Percentiles rank a stretch among this genome's conserved stretches.
phyloP scores from a whole-genome alignment of 1,140 invertebrate genomes.

The Schmidtea mediterranea region DNA sequence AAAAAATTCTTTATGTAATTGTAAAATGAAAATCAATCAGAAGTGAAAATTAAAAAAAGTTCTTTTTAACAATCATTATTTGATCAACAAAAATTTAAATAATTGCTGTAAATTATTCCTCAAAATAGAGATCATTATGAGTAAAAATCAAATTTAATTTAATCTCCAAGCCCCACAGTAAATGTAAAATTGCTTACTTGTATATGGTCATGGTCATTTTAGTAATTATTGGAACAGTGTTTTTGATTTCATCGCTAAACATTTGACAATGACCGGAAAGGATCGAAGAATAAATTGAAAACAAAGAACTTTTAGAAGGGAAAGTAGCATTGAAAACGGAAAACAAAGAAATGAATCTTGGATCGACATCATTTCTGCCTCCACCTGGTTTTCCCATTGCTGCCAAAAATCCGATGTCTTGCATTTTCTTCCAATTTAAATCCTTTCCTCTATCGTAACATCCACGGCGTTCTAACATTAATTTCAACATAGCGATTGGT shows the following conservation, averaged over 20 bases:
- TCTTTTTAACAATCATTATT: too few species aligned
- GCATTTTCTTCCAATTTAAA: conserved; percentile 56
- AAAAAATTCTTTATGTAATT: too few species aligned
- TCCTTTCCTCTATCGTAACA: conserved; percentile 64
- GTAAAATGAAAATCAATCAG: too few species aligned
- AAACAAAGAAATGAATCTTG: conserved; percentile 60
- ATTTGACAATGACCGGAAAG: conserved; percentile 42
- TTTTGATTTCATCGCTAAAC: conserved; percentile 39
- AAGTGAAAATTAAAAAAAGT: too few species aligned
- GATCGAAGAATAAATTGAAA: conserved; percentile 39
- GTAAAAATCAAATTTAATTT: too few species aligned
- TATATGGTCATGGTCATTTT: conserved; percentile 48
- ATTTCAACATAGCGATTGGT: conserved; percentile 57
- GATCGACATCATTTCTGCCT: conserved; percentile 58
- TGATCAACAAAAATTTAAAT: neutral
- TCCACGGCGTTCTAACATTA: conserved; percentile 52
- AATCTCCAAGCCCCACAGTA: too few species aligned
- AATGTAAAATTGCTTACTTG: too few species aligned
- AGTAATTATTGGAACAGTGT: conserved; percentile 37
- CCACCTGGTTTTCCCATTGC: conserved; percentile 44
- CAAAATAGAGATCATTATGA: too few species aligned
- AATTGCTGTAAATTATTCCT: conserved; percentile 25
- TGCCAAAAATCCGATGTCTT: conserved; percentile 38
- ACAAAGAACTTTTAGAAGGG: conserved; percentile 36
- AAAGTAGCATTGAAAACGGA: conserved; percentile 54